Percentiles rank a stretch among this genome's conserved stretches.
These are phyloP conservation scores for Cryptocephalus primarius DNA, from an alignment of 2,888 invertebrate genomes.

Conservation along the genomic window DNA sequence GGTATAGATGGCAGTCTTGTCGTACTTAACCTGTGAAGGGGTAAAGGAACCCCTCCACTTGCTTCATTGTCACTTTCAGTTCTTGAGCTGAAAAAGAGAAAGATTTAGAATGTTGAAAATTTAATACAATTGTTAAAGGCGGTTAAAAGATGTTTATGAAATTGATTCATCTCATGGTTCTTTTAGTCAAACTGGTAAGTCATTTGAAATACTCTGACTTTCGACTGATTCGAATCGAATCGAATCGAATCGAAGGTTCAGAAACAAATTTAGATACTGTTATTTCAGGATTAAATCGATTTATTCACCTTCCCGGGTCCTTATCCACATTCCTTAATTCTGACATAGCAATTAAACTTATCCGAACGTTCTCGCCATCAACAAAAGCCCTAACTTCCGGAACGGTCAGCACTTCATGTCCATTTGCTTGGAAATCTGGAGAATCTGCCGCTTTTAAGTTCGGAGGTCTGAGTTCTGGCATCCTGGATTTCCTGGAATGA, in stretches of 20 bases:
- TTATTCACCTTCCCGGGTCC: conserved; percentile 7
- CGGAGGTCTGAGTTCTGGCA: conserved; percentile 34
- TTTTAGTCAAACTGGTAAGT: too few species aligned
- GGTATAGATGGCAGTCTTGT: conserved; percentile 74
- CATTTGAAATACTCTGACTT: too few species aligned
- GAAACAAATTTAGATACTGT: too few species aligned
- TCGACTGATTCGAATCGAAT: too few species aligned
- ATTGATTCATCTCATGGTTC: too few species aligned
- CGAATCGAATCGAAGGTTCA: too few species aligned
- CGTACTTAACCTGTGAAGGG: conserved; percentile 58
- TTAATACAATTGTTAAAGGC: too few species aligned
- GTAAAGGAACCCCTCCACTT: conserved; percentile 41
- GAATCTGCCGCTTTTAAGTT: conserved; percentile 38
- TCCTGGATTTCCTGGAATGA: conserved; percentile 60
- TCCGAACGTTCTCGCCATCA: conserved; percentile 35
- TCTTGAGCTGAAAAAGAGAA: conserved; percentile 20
- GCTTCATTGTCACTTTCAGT: conserved; percentile 37
- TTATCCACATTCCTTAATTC: conserved; percentile 44
- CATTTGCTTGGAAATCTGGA: conserved; percentile 15
- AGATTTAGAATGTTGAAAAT: conserved; percentile 7
- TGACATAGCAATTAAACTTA: conserved; percentile 47
- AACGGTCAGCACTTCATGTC: conserved; percentile 33
- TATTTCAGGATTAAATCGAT: too few species aligned
- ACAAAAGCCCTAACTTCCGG: conserved; percentile 36
- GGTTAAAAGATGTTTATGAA: too few species aligned